A percentile compares a stretch with the other conserved stretches of the same genome.
Evolutionary conservation across 1,140 invertebrate genomes (phyloP).

Genomic region (Phthorimaea operculella): DNA sequence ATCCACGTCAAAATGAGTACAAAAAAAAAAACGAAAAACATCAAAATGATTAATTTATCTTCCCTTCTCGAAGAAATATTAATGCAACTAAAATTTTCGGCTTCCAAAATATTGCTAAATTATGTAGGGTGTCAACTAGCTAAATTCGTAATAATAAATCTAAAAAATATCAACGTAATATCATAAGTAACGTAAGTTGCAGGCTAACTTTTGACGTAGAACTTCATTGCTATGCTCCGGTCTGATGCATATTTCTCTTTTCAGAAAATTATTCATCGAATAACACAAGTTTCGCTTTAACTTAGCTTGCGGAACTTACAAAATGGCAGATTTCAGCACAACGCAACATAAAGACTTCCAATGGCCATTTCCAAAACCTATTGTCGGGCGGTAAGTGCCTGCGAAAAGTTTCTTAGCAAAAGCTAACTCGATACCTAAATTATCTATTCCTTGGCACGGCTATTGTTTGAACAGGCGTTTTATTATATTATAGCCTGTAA

Average conservation of each 20-base stretch:
- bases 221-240: no score
- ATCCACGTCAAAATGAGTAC: neutral
- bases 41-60: conserved; percentile 62
- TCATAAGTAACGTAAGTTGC: conserved; percentile 26
- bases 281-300: no score
- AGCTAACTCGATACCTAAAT: no score
- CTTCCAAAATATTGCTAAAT: conserved; percentile 60
- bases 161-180: conserved; percentile 58
- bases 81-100: conserved; percentile 56
- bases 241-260: no score
- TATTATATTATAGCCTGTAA: no score
- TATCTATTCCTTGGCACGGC: no score
- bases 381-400: conserved; percentile 56
- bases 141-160: conserved; percentile 53
- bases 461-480: no score
- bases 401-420: neutral
- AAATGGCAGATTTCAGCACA: conserved; percentile 58
- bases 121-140: conserved; percentile 64
- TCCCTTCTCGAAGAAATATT: conserved; percentile 61
- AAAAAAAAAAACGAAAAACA: conserved; percentile 44
- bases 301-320: neutral
- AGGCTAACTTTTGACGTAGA: no score
- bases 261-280: no score
- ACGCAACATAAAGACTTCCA: conserved; percentile 63
- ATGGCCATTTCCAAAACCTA: conserved; percentile 69